phyloP scores from a whole-genome alignment of 1,140 invertebrate genomes.

The Magallana ariakensis region DNA sequence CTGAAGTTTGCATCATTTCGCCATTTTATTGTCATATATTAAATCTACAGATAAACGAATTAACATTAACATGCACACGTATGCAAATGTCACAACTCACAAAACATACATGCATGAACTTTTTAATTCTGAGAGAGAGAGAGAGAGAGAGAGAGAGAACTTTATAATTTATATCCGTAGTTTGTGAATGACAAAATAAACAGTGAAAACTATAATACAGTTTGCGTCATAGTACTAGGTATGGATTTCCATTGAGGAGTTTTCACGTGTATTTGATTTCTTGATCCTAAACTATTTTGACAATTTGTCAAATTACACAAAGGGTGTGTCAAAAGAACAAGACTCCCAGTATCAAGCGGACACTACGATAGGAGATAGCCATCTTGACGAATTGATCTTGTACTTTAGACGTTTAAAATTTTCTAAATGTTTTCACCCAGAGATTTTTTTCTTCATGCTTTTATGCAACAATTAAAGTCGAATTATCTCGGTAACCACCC shows the following conservation, averaged over 20 bases:
- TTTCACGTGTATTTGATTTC: neutral
- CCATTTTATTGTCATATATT: too few species aligned
- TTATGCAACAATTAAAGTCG: conserved; percentile 25
- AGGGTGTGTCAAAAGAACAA: conserved; percentile 1
- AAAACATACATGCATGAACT: too few species aligned
- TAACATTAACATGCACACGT: too few species aligned
- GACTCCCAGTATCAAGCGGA: neutral
- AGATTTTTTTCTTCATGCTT: neutral
- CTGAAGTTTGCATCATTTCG: too few species aligned
- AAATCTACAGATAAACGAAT: too few species aligned
- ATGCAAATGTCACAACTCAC: too few species aligned
- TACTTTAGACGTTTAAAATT: conserved; percentile 22
- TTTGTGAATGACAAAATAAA: too few species aligned
- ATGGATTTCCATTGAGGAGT: neutral
- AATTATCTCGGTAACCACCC: neutral
- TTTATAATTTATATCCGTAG: too few species aligned
- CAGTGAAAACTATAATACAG: too few species aligned
- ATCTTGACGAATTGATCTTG: conserved; percentile 20
- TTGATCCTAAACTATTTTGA: neutral
- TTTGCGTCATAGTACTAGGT: neutral
- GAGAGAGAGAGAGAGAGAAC: too few species aligned
- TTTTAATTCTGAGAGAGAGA: too few species aligned
- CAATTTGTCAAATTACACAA: neutral
- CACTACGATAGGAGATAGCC: neutral
- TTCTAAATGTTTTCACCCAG: neutral